Evolutionary conservation across 2,888 invertebrate species (phyloP).

Genomic region (Hyles lineata): DNA sequence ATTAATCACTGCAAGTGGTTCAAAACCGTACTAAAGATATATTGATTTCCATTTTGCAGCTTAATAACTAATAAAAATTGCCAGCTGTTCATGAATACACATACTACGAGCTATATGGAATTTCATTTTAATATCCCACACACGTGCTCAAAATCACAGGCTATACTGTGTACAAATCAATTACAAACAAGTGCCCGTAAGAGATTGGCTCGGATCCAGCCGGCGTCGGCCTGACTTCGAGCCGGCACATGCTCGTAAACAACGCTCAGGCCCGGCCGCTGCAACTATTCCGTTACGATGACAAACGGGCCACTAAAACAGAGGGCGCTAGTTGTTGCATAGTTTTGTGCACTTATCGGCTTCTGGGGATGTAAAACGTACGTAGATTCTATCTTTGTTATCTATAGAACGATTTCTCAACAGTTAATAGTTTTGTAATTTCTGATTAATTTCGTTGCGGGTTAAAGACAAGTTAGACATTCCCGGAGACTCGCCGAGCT

Average conservation of each 20-base stretch:
- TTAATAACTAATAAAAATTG: not conserved
- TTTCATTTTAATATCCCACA: constrained; percentile 6
- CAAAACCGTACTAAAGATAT: not conserved
- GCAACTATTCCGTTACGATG: constrained; percentile 26
- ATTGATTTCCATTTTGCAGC: not conserved
- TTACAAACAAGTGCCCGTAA: constrained; percentile 20
- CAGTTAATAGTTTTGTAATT: too few relatives aligned
- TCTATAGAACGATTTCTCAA: too few relatives aligned
- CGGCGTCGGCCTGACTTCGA: constrained; percentile 1
- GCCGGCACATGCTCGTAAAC: constrained; percentile 19
- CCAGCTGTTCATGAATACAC: not conserved
- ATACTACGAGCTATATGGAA: not conserved
- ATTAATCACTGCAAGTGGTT: too few relatives aligned
- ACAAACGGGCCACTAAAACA: constrained; percentile 21
- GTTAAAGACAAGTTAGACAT: too few relatives aligned
- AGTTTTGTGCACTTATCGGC: constrained; percentile 16
- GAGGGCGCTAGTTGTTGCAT: constrained; percentile 25
- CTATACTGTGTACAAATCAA: constrained; percentile 23
- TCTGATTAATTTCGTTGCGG: too few relatives aligned
- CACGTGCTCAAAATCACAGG: constrained; percentile 24
- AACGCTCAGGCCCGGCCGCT: constrained; percentile 19
- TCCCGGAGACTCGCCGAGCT: too few relatives aligned
- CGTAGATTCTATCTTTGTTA: not conserved
- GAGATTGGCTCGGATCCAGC: constrained; percentile 18
- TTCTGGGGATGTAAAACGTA: not conserved